These are phyloP conservation scores for Fundulus diaphanus DNA, from an alignment of 2,797 vertebrate genomes.

Conservation along the genomic window DNA sequence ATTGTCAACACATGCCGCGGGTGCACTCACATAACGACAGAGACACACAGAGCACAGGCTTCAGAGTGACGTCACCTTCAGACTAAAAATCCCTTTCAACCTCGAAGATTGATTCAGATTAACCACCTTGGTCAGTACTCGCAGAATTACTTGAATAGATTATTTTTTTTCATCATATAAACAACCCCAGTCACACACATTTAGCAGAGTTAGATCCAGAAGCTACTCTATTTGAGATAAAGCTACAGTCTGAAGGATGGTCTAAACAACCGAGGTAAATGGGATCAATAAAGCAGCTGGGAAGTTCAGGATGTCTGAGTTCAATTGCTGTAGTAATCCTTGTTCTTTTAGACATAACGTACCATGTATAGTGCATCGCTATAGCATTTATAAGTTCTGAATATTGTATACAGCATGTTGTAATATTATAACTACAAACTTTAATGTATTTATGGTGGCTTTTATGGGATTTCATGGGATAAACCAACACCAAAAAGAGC, in stretches of 20 bases:
- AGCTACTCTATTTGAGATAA: slow-evolving; percentile 40
- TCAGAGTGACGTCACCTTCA: slow-evolving; percentile 66
- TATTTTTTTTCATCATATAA: slow-evolving; percentile 28
- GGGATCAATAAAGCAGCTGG: neutral
- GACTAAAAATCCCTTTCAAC: slow-evolving; percentile 42
- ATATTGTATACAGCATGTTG: too few relatives aligned
- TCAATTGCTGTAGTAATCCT: neutral
- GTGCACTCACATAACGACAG: slow-evolving; percentile 32
- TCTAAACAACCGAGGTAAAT: neutral
- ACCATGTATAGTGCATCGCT: too few relatives aligned
- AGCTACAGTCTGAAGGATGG: neutral
- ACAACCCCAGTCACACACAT: slow-evolving; percentile 9
- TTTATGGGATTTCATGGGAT: too few relatives aligned
- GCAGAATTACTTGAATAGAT: slow-evolving; percentile 40
- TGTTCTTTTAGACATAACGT: neutral
- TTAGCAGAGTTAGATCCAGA: slow-evolving; percentile 25
- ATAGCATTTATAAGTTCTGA: too few relatives aligned
- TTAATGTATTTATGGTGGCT: too few relatives aligned
- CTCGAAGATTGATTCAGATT: slow-evolving; percentile 46
- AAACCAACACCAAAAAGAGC: too few relatives aligned
- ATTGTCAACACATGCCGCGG: slow-evolving; percentile 69
- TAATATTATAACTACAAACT: too few relatives aligned
- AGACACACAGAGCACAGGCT: slow-evolving; percentile 33
- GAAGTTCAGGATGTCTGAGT: neutral
- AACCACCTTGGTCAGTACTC: slow-evolving; percentile 44